These are phyloP conservation scores for Morpho achilles DNA, from an alignment of 2,888 invertebrate species.

Conservation along the genomic window DNA sequence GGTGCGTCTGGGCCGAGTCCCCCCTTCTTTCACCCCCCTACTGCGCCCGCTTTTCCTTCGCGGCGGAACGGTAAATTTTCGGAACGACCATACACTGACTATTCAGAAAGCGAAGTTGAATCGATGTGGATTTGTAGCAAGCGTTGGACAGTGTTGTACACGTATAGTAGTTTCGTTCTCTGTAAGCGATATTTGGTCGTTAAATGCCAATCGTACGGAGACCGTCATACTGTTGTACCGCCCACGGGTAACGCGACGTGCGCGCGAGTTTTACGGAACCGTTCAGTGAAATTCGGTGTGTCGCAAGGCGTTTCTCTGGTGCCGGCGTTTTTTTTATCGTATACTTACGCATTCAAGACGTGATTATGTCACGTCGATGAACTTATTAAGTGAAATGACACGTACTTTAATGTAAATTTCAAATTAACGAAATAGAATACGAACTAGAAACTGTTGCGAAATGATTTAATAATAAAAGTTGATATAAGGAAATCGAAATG, in stretches of 20 bases:
- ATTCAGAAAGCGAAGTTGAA: not conserved
- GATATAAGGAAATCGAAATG: slow-evolving; percentile 36
- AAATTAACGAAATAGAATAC: not conserved
- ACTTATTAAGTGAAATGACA: slow-evolving; percentile 27
- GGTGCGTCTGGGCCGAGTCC: slow-evolving; percentile 41
- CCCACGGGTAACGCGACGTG: slow-evolving; percentile 68
- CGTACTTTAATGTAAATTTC: slow-evolving; percentile 6
- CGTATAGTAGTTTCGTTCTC: slow-evolving; percentile 36
- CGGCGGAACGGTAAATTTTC: slow-evolving; percentile 27
- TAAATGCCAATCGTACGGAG: slow-evolving; percentile 45
- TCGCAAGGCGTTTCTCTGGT: slow-evolving; percentile 44
- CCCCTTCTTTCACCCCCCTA: slow-evolving; percentile 42
- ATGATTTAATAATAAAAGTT: slow-evolving; percentile 15
- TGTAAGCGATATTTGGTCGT: slow-evolving; percentile 47
- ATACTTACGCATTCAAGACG: slow-evolving; percentile 19
- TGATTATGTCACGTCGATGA: slow-evolving; percentile 36
- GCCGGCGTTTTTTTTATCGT: slow-evolving; percentile 34
- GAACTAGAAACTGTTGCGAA: not conserved
- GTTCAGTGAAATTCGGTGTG: slow-evolving; percentile 49
- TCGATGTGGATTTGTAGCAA: slow-evolving; percentile 32
- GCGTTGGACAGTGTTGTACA: slow-evolving; percentile 49
- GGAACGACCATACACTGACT: slow-evolving; percentile 37
- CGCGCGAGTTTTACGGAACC: slow-evolving; percentile 44
- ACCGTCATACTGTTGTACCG: slow-evolving; percentile 70
- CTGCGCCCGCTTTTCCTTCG: slow-evolving; percentile 37